Percentiles rank a stretch among this genome's conserved stretches.
phyloP scores from a whole-genome alignment of 92 coral and sea anemone genomes.

The Epizoanthus rinbou region DNA sequence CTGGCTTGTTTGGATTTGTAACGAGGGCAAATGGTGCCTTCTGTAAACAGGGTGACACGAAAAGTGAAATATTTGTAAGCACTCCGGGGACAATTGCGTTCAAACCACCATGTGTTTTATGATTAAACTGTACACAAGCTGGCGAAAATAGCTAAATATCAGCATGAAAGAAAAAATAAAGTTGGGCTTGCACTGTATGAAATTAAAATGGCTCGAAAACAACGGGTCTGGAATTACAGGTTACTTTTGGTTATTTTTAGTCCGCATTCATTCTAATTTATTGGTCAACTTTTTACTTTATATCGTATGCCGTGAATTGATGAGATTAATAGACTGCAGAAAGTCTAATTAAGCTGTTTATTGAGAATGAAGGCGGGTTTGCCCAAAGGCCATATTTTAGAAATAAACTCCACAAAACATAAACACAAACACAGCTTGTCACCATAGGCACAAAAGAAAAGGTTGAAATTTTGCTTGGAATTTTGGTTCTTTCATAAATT shows the following conservation, averaged over 20 bases:
- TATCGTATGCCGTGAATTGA: background rate
- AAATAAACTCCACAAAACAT: background rate
- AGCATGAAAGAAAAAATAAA: background rate
- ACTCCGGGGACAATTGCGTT: slow-evolving; percentile 20
- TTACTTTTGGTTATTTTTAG: background rate
- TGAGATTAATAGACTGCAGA: background rate
- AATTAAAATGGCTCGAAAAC: background rate
- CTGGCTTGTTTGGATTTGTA: background rate
- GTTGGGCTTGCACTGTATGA: background rate
- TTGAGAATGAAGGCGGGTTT: background rate
- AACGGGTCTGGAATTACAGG: background rate
- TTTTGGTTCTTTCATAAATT: too few species aligned
- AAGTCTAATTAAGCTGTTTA: slow-evolving; percentile 7
- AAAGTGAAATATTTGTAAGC: background rate
- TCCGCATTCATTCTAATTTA: background rate
- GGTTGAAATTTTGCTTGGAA: too few species aligned
- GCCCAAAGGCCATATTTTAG: slow-evolving; percentile 24
- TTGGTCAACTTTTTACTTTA: background rate
- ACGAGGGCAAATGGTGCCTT: background rate
- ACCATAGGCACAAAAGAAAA: background rate
- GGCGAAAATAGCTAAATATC: background rate
- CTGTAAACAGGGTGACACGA: slow-evolving; percentile 35
- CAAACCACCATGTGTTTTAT: slow-evolving; percentile 12
- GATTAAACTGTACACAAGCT: slow-evolving; percentile 39
- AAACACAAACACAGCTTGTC: background rate